These are phyloP conservation scores for Tapera naevia DNA, from an alignment of 2,797 vertebrate genomes.

Conservation along the genomic window DNA sequence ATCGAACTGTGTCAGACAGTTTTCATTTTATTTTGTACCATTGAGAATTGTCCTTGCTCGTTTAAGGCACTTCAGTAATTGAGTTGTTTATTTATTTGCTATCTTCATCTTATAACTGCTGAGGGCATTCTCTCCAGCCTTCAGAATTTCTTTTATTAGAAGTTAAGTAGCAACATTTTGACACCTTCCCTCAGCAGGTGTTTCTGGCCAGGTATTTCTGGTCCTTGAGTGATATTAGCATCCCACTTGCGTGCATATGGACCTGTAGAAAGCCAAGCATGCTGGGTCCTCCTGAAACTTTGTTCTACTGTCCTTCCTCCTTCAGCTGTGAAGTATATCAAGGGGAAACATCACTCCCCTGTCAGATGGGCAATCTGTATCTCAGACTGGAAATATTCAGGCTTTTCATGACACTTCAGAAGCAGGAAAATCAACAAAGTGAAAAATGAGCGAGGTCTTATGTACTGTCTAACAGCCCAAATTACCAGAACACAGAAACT, in stretches of 20 bases:
- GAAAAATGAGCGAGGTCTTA: neutral
- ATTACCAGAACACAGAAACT: neutral
- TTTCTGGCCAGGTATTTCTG: neutral
- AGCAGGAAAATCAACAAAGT: neutral
- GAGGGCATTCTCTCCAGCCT: neutral
- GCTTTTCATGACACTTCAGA: neutral
- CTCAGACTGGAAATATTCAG: neutral
- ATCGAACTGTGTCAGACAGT: neutral
- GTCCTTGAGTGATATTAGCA: neutral
- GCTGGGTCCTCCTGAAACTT: neutral
- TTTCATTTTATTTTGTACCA: neutral
- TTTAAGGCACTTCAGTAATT: neutral
- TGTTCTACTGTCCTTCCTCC: neutral
- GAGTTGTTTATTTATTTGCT: neutral
- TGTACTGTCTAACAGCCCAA: neutral
- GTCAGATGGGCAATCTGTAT: neutral
- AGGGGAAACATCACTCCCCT: neutral
- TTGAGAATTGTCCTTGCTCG: neutral
- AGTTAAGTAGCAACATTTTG: neutral
- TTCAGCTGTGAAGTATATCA: neutral
- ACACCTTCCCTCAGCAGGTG: neutral
- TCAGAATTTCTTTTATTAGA: neutral
- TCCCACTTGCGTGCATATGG: neutral
- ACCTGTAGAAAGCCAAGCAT: neutral
- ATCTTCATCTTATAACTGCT: neutral